phyloP scores from a whole-genome alignment of 2,888 invertebrate species.

The Lapara coniferarum region DNA sequence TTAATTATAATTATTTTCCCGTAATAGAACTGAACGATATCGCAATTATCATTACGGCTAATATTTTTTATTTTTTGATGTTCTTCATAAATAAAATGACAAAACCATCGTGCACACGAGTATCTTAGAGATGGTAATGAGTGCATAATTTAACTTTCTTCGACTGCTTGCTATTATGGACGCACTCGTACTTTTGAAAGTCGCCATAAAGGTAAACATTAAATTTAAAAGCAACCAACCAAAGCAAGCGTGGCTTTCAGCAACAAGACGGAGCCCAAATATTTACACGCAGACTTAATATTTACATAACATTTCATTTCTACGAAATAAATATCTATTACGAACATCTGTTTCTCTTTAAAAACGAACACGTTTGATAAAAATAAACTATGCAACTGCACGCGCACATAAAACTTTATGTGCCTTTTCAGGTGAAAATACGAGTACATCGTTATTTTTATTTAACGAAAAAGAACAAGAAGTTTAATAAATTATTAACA shows the following conservation, averaged over 20 bases:
- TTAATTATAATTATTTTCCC: no score
- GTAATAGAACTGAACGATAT: no score
- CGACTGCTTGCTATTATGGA: slow-evolving; percentile 14
- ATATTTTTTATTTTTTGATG: no score
- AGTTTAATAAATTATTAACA: no score
- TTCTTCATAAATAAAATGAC: neutral
- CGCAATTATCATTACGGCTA: no score
- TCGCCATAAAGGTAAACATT: slow-evolving; percentile 62
- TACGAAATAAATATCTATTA: slow-evolving; percentile 59
- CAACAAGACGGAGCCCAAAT: slow-evolving; percentile 59
- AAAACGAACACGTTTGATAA: slow-evolving; percentile 24
- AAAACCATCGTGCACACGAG: neutral
- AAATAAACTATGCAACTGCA: slow-evolving; percentile 25
- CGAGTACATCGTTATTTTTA: neutral
- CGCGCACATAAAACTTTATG: slow-evolving; percentile 1
- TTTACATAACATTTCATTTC: slow-evolving; percentile 70
- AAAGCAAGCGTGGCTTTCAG: slow-evolving; percentile 66
- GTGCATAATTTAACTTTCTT: slow-evolving; percentile 25
- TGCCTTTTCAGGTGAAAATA: neutral
- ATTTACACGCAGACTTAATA: slow-evolving; percentile 62
- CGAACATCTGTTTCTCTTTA: slow-evolving; percentile 46
- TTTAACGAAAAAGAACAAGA: no score
- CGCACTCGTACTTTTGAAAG: slow-evolving; percentile 43
- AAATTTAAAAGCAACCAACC: slow-evolving; percentile 60
- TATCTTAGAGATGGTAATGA: neutral